A percentile compares a stretch with the other conserved stretches of the same genome.
phyloP scores from a whole-genome alignment of 2,797 vertebrate species.

The Oreochromis mossambicus region DNA sequence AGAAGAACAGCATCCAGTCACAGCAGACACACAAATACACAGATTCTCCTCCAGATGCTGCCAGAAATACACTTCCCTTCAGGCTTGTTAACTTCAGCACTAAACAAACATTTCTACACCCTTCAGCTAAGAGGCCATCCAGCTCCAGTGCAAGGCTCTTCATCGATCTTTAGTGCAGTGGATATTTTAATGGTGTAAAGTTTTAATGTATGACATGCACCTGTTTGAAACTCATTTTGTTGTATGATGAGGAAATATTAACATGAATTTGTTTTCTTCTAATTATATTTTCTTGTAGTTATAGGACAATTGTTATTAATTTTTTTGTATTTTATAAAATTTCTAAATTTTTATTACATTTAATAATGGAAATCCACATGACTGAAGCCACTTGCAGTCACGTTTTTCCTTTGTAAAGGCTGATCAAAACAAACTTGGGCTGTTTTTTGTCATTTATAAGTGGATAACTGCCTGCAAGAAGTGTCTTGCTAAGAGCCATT shows the following conservation, averaged over 20 bases:
- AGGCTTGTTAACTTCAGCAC: neutral
- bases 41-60: slow-evolving; percentile 9
- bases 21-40: neutral
- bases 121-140: neutral
- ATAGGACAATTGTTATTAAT: neutral
- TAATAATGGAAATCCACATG: neutral
- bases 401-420: neutral
- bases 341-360: neutral
- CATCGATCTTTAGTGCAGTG: neutral
- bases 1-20: slow-evolving; percentile 18
- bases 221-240: neutral
- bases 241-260: neutral
- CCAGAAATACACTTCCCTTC: slow-evolving; percentile 26
- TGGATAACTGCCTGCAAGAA: neutral
- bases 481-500: neutral
- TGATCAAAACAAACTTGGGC: neutral
- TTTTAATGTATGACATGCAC: neutral
- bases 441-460: neutral
- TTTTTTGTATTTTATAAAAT: neutral
- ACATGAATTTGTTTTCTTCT: neutral
- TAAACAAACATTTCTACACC: neutral
- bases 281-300: neutral
- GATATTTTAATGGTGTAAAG: neutral
- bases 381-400: neutral
- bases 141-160: neutral